Evolutionary conservation across 2,888 invertebrate species (phyloP).

Genomic region (Andrena flavipes): DNA sequence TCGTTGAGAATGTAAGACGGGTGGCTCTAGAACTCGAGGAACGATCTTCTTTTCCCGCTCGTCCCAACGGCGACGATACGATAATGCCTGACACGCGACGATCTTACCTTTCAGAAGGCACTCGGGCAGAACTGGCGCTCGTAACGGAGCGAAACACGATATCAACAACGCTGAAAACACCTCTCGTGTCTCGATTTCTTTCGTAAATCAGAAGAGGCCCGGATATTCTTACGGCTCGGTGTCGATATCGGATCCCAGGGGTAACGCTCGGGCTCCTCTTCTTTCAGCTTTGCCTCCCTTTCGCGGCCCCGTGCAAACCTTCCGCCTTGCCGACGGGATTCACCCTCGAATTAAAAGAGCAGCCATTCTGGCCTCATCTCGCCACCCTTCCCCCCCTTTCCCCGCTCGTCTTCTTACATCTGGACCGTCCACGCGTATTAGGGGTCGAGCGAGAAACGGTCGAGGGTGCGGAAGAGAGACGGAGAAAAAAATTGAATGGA

Average conservation of each 20-base stretch:
- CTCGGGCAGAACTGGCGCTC: constrained; percentile 37
- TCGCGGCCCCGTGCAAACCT: constrained; percentile 39
- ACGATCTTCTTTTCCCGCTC: constrained; percentile 8
- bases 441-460: constrained; percentile 34
- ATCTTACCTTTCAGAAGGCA: constrained; percentile 33
- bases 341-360: constrained; percentile 77
- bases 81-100: constrained; percentile 59
- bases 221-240: constrained; percentile 72
- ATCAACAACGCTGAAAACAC: constrained; percentile 53
- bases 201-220: constrained; percentile 73
- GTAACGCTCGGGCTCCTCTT: constrained; percentile 46
- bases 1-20: neutral
- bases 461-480: constrained; percentile 27
- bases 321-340: constrained; percentile 58
- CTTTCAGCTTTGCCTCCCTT: constrained; percentile 16
- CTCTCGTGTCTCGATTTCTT: constrained; percentile 69
- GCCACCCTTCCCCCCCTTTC: neutral
- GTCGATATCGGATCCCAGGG: constrained; percentile 74
- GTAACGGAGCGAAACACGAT: constrained; percentile 65
- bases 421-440: constrained; percentile 46
- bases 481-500: constrained; percentile 53
- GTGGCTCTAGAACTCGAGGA: neutral
- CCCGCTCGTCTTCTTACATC: constrained; percentile 29
- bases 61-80: constrained; percentile 20
- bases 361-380: constrained; percentile 59